Conservation (phyloP, 2,797 vertebrate genomes). For the Pantherophis alleghaniensis region DNA sequence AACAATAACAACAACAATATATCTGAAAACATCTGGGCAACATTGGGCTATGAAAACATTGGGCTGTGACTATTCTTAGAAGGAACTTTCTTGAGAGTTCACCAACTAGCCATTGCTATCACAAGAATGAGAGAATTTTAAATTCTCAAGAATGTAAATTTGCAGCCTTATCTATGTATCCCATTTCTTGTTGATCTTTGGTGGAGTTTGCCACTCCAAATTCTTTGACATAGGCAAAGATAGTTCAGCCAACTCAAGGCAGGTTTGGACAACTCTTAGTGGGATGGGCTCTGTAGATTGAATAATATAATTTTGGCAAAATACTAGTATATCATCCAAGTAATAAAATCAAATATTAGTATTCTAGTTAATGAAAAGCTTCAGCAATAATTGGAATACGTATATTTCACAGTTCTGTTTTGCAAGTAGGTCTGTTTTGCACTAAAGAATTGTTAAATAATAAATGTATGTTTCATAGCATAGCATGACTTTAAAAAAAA, state of each 20-base stretch:
- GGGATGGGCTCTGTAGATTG: not conserved
- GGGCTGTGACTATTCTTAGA: not conserved
- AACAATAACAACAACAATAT: not conserved
- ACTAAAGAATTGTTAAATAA: not conserved
- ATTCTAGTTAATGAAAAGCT: not conserved
- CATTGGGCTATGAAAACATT: not conserved
- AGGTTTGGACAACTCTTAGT: not conserved
- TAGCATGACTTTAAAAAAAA: not conserved
- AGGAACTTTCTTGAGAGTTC: not conserved
- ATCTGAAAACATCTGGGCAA: not conserved
- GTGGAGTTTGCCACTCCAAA: not conserved
- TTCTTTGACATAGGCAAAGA: not conserved
- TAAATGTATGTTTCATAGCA: not conserved
- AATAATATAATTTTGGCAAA: not conserved
- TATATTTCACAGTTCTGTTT: not conserved
- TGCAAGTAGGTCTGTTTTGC: not conserved
- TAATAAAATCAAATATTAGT: not conserved
- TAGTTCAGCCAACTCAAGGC: not conserved
- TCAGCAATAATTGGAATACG: not conserved
- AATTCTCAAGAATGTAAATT: not conserved
- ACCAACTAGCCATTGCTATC: not conserved
- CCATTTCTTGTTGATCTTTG: not conserved
- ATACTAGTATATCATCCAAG: not conserved
- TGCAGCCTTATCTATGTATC: not conserved
- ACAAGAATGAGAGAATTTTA: slow-evolving; percentile 1